Evolutionary conservation across 2,888 invertebrate species (phyloP), one percentile per base, ranked within the genome.

Genomic region (Sinentomon sp.): DNA sequence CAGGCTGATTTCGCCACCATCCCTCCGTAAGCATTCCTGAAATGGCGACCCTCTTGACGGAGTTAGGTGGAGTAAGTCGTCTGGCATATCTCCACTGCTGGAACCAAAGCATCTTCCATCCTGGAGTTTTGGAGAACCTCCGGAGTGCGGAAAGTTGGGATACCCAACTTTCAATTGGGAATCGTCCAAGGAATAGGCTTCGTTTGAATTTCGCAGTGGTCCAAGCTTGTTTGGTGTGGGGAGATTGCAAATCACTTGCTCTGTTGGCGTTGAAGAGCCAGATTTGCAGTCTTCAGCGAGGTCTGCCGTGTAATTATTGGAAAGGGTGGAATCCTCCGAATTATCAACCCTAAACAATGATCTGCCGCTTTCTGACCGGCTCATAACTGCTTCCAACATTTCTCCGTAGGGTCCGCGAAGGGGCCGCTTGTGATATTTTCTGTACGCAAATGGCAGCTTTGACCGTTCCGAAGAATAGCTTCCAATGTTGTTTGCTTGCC

Each of bases 301-400:
- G n/a, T n/a, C n/a, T n/a, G n/a, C 17, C 17, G 10, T 17, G 17
- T 27, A 27, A 17, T 10, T 17, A 27, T 17, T 10, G 27, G 27
- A 10, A 17, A 17, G 10, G 27, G 27, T 17, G 27, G 27, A 13
- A 17, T 27, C 10, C 27, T 27, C 17, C 17, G n/a, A n/a, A n/a
- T n/a, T n/a, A n/a, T n/a, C n/a, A n/a, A n/a, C n/a, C n/a, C n/a
- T 62, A 24, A 55, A 44, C 21, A 48, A 44, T 38, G 55, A 54
- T 19, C 46, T 48, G 6, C 53, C 49, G 6, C 52, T 45, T 41
- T 63, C 63, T 1, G 69, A 68, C 46, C 70, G 70, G 38, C 70
- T 71, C 68, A 74, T 72, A 54, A 74, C 73, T 1, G 72, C 72
- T 47, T 74, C 73, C 17, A 74, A 53, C 73, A 74, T 73, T 50